Conservation (phyloP, 2,113 vertebrate species). For the Numida meleagris region DNA sequence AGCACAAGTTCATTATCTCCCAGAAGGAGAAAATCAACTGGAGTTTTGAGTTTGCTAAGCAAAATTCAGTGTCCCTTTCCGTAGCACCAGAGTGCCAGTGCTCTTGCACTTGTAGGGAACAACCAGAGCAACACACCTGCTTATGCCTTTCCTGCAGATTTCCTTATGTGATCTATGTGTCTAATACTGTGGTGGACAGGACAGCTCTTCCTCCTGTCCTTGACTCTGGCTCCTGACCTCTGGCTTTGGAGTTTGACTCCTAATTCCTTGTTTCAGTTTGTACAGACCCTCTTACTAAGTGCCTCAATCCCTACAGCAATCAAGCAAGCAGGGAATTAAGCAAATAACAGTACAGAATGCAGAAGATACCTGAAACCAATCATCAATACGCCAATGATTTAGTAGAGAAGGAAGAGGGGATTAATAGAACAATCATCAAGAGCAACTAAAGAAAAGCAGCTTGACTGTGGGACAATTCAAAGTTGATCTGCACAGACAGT, state of each 20-base stretch:
- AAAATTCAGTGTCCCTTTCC: not conserved
- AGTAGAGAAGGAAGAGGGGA: not conserved
- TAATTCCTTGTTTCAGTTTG: not conserved
- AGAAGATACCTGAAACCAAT: not conserved
- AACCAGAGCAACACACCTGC: not conserved
- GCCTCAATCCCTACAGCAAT: not conserved
- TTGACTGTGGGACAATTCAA: not conserved
- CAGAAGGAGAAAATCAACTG: not conserved
- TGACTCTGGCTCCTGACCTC: not conserved
- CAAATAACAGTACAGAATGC: not conserved
- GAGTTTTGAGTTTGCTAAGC: not conserved
- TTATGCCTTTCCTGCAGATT: not conserved
- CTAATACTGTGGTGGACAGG: not conserved
- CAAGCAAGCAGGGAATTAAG: not conserved
- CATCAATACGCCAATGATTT: not conserved
- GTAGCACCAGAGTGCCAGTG: not conserved
- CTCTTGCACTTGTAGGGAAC: not conserved
- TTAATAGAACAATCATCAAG: no score
- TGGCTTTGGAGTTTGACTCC: not conserved
- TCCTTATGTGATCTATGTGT: not conserved
- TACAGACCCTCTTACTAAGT: accelerated
- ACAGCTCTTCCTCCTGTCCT: not conserved
- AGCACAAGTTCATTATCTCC: not conserved
- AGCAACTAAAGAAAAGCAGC: not conserved
- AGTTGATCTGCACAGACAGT: not conserved